Evolutionary conservation across 2,888 invertebrate species (phyloP), one percentile per base, ranked within the genome.

Genomic region (Limnephilus rhombicus): DNA sequence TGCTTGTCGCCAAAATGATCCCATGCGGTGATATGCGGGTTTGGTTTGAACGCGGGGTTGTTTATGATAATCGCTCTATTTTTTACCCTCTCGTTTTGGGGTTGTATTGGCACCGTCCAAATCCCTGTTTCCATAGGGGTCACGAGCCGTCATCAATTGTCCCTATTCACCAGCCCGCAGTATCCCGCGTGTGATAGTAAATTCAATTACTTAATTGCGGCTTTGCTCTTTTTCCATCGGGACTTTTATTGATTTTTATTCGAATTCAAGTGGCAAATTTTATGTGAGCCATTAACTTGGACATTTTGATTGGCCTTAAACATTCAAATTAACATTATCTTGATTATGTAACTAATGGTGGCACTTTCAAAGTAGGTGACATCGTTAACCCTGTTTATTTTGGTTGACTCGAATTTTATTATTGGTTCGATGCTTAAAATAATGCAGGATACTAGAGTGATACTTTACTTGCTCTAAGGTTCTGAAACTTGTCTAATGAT

Each of bases 151-250:
- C 41, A 29, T 45, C 85, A 87, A 87, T 87, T 87, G 87, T 18
- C 68, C 34, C 87, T 24, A 34, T 87, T 68, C 87, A 34, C 37
- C 87, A 34, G 24, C 87, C 87, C 87, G 87, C 87, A 87, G 31
- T 53, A 24, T 68, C 49, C 31, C 68, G 29, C 87, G 49, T 12
- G 37, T 15, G 87, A 68, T 87, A 68, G 87, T 87, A 68, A 87
- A 87, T 29, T 87, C 87, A 87, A 87, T 87, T 87, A 87, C 87
- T 87, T 53, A 87, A 87, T 87, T 87, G 87, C 53, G 68, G 34
- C 53, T 87, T 87, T 31, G 53, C 53, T 87, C 45, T n/a, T 86
- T 85, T 86, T 41, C 29, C 45, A 49, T n/a, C 45, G 45, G 37
- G 12, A 41, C 18, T 85, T 85, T 85, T 85, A 85, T 41, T 85